These are phyloP conservation scores for Bovichtus diacanthus DNA, from an alignment of 2,797 vertebrate species.

Conservation along the genomic window DNA sequence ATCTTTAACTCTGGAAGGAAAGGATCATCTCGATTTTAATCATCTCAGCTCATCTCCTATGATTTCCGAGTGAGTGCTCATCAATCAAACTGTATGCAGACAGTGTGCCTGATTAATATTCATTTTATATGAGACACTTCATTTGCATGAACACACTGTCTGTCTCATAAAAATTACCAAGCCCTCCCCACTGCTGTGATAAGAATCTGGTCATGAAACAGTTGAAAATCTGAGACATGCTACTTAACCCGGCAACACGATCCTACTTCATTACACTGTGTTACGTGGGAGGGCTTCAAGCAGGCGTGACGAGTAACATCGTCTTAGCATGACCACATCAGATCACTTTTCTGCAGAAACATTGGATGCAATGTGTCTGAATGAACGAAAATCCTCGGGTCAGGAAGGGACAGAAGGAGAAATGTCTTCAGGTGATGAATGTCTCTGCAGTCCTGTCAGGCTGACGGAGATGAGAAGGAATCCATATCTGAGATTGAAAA, in stretches of 20 bases:
- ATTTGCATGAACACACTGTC: constrained; percentile 79
- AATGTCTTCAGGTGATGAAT: constrained; percentile 41
- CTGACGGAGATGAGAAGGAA: constrained; percentile 1
- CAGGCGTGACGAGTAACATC: constrained; percentile 73
- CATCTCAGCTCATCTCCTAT: constrained; percentile 69
- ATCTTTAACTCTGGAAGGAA: constrained; percentile 44
- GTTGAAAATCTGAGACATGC: constrained; percentile 70
- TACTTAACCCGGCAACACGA: constrained; percentile 71
- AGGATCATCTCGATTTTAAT: constrained; percentile 63
- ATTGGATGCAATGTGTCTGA: constrained; percentile 44
- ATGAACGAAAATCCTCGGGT: constrained; percentile 61
- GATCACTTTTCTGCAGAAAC: constrained; percentile 63
- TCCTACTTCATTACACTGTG: constrained; percentile 75
- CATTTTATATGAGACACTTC: constrained; percentile 67
- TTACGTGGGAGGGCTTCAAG: constrained; percentile 64
- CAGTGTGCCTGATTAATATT: constrained; percentile 75
- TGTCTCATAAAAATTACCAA: constrained; percentile 70
- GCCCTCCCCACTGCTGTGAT: constrained; percentile 62
- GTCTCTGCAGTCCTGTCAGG: constrained; percentile 10
- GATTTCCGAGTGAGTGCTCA: constrained; percentile 72
- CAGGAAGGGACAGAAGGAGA: constrained; percentile 56
- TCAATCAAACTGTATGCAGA: constrained; percentile 76
- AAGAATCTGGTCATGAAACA: constrained; percentile 78
- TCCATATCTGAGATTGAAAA: background rate
- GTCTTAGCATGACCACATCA: constrained; percentile 65